Evolutionary conservation across 2,113 vertebrate species (phyloP), one percentile per base, ranked within the genome.

Genomic region (Albula goreensis): DNA sequence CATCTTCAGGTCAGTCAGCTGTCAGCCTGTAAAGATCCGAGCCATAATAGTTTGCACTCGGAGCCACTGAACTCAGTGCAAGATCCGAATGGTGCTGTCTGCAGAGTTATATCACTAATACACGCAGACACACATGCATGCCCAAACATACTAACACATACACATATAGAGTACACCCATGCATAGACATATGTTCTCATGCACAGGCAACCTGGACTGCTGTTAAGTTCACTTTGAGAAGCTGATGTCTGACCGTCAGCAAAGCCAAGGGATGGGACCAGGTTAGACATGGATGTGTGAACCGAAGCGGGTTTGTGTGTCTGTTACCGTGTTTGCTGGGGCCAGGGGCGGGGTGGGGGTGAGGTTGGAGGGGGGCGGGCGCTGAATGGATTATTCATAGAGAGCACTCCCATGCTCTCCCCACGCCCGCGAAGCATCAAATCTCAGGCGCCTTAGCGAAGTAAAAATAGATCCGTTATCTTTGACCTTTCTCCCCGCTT

Each of bases 381-480:
- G 85, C 66, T 5, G 52, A 17, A 84, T 85, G 25, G 6, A 83
- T 90, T 79, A 88, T 88, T 88, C 77, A 88, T 85, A 48, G 25
- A 49, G 86, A 83, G 56, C 83, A 56, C 78, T 84, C 79, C 22
- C 77, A 22, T 50, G 52, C n/a, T 31, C 17, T 66, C 56, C 50
- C 80, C 82, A 74, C 41, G 66, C 78, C n/a, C 83, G 83, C 86
- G n/a, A 88, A 89, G 85, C 77, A 87, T 87, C 57, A 83, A 88
- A 85, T 84, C 84, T 86, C 81, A 17, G 74, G 78, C 78, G 41
- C 50, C 57, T 86, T 80, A 80, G 25, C 10, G 12, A 74, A 13
- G 49, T 80, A 86, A 88, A 89, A 88, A 89, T 89, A 88, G 83
- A 82, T 56, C 50, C 41, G 41, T 80, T 82, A 57, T 82, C 79